Evolutionary conservation across 2,888 invertebrate genomes (phyloP).

Genomic region (Harpalus rufipes): DNA sequence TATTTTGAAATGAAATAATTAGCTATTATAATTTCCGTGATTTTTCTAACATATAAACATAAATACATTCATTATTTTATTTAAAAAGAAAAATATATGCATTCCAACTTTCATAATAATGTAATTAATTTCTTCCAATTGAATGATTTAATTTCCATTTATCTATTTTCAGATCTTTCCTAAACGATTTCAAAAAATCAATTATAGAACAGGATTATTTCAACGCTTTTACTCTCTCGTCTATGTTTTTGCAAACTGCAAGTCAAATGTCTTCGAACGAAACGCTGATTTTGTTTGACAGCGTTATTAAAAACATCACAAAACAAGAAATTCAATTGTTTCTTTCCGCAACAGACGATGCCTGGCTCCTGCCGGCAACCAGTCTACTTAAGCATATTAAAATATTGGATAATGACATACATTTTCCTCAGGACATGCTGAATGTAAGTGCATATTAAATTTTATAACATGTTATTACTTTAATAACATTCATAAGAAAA

Average conservation of each 20-base stretch:
- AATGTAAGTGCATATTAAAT: constrained; percentile 50
- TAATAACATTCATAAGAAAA: not conserved
- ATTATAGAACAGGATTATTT: constrained; percentile 61
- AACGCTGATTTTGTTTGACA: constrained; percentile 35
- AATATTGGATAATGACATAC: constrained; percentile 58
- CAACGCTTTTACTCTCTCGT: constrained; percentile 55
- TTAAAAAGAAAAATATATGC: no score
- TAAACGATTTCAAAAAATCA: constrained; percentile 53
- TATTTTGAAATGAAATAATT: no score
- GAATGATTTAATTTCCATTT: not conserved
- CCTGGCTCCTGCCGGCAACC: constrained; percentile 35
- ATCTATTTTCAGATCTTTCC: constrained; percentile 14
- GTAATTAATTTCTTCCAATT: no score
- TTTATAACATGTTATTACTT: not conserved
- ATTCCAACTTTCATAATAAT: no score
- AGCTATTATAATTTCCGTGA: no score
- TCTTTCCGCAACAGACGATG: constrained; percentile 34
- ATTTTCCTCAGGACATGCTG: constrained; percentile 38
- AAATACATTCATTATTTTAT: no score
- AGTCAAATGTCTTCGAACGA: constrained; percentile 46
- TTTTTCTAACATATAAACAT: no score
- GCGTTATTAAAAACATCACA: constrained; percentile 44
- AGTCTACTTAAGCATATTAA: constrained; percentile 54
- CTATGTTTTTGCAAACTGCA: constrained; percentile 49
- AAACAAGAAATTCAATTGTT: constrained; percentile 39